Evolutionary conservation across 2,113 vertebrate genomes (phyloP).

Genomic region (Addax nasomaculatus): DNA sequence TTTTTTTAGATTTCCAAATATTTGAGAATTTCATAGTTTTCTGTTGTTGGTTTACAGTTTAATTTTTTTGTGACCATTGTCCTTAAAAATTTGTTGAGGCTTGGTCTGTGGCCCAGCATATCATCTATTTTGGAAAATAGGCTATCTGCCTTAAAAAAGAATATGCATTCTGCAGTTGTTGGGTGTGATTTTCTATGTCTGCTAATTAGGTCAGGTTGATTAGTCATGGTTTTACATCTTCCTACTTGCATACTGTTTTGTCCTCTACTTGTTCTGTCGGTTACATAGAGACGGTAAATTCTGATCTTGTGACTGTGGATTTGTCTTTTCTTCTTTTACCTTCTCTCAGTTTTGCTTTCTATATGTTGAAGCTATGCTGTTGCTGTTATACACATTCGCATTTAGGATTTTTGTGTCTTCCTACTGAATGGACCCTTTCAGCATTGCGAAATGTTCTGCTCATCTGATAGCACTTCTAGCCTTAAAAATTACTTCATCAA

Average conservation of each 20-base stretch:
- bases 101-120: background rate
- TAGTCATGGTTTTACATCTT: background rate
- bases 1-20: background rate
- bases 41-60: background rate
- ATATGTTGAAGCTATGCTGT: background rate
- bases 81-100: background rate
- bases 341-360: background rate
- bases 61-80: background rate
- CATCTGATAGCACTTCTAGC: background rate
- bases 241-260: background rate
- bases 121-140: background rate
- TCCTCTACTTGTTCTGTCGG: background rate
- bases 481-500: background rate
- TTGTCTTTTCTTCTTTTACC: background rate
- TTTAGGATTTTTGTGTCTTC: background rate
- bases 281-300: background rate
- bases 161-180: background rate
- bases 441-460: background rate
- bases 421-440: background rate
- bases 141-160: background rate
- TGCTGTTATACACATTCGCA: background rate
- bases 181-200: background rate
- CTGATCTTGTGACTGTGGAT: background rate
- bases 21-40: background rate
- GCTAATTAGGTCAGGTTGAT: background rate